Percentiles rank a stretch among this genome's conserved stretches.
phyloP scores from a whole-genome alignment of 2,888 invertebrate species.

The Chironomus tentans region DNA sequence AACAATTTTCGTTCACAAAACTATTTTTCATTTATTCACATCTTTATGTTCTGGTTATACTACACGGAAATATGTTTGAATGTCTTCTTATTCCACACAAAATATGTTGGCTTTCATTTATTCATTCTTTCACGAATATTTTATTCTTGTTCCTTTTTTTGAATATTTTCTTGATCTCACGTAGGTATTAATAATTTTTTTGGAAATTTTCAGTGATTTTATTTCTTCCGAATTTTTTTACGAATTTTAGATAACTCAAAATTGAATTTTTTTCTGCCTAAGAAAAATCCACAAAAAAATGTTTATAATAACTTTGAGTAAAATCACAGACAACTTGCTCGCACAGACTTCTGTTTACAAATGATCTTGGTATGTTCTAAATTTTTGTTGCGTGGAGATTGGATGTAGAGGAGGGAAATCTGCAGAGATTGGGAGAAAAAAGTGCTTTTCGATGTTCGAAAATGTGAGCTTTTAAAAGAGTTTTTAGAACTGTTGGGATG shows the following conservation, averaged over 20 bases:
- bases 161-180: too few relatives aligned
- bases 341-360: not conserved
- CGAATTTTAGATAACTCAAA: not conserved
- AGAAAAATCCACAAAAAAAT: not conserved
- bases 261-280: not conserved
- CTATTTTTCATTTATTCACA: too few relatives aligned
- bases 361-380: constrained; percentile 4
- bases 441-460: not conserved
- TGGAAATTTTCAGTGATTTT: too few relatives aligned
- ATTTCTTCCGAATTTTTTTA: not conserved
- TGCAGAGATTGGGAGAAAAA: not conserved
- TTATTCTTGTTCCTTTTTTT: too few relatives aligned
- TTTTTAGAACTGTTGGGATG: not conserved
- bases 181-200: too few relatives aligned
- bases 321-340: not conserved
- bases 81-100: too few relatives aligned
- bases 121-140: too few relatives aligned
- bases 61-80: too few relatives aligned
- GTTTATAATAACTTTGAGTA: not conserved
- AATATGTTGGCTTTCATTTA: too few relatives aligned
- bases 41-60: too few relatives aligned
- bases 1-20: too few relatives aligned
- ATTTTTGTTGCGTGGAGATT: not conserved
- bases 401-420: not conserved
- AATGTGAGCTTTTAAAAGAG: not conserved